phyloP scores from a whole-genome alignment of 2,113 vertebrate genomes.

The Microtus richardsoni region DNA sequence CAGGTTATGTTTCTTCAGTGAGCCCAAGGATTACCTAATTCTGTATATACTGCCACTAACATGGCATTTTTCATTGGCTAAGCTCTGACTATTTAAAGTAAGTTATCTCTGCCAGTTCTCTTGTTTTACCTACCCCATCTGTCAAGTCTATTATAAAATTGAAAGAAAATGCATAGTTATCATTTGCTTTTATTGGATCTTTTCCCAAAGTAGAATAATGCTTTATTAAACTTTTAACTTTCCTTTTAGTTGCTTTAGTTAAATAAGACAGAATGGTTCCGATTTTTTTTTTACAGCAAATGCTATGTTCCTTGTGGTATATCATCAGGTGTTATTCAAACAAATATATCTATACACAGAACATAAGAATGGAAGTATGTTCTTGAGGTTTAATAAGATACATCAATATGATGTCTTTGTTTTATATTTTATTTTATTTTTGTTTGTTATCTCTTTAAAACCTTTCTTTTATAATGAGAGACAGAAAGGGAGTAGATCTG shows the following conservation, averaged over 20 bases:
- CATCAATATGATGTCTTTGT: background rate
- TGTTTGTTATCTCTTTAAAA: background rate
- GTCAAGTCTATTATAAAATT: constrained; percentile 52
- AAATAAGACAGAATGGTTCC: constrained; percentile 28
- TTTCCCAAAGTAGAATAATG: background rate
- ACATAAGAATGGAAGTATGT: background rate
- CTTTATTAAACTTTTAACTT: constrained; percentile 41
- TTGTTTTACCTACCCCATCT: constrained; percentile 43
- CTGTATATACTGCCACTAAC: background rate
- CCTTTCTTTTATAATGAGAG: background rate
- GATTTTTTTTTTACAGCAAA: constrained; percentile 42
- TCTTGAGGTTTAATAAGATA: background rate
- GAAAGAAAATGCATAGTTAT: constrained; percentile 3
- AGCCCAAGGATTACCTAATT: constrained; percentile 18
- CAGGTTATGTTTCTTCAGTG: constrained; percentile 22
- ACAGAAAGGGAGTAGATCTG: background rate
- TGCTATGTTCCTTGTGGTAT: constrained; percentile 27
- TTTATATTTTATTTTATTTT: background rate
- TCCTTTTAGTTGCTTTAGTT: constrained; percentile 43
- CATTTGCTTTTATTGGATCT: background rate
- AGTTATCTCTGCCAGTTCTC: background rate
- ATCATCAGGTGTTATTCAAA: constrained; percentile 38
- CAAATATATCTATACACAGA: constrained; percentile 8
- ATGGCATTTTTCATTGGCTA: background rate
- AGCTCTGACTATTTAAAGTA: constrained; percentile 51